Evolutionary conservation across 2,888 invertebrate genomes (phyloP), one percentile per base, ranked within the genome.

Genomic region (Trimorus sp.): DNA sequence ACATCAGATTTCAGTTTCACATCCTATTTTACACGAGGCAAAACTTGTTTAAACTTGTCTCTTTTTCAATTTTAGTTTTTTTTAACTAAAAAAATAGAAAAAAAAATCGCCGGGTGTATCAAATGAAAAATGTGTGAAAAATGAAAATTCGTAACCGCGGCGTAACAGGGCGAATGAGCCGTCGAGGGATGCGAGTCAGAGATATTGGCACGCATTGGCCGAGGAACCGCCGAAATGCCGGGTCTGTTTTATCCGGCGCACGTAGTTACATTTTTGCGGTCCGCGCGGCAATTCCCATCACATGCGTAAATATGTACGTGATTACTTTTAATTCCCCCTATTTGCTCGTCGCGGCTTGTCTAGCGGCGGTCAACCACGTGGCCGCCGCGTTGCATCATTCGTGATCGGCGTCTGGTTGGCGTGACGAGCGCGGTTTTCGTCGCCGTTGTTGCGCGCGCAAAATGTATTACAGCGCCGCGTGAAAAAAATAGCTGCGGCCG

Each of bases 251-350:
- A 76, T 84, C 36, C 49, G 63, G 71, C 71, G 73, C 82, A 62
- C 84, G 83, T 84, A 87, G 86, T 85, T 86, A 86, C 86, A 88
- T 88, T 89, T 89, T 89, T 89, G 89, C 84, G 89, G 89, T 87
- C 76, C 81, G 69, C 85, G 84, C 85, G 84, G 84, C 85, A 85
- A 84, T 88, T 85, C 87, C 85, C 85, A 86, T 86, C 87, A 84
- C 84, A 79, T 83, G 84, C 83, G 88, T 89, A 89, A 89, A 89
- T 89, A 89, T 70, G 86, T 84, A 83, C 87, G 88, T 88, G 88
- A 89, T 90, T 90, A 90, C 88, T 89, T 90, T 90, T 89, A 89
- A 90, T 90, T 89, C 86, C 85, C 87, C 79, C 87, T 85, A 88
- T 88, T 88, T 86, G 85, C 83, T 82, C 78, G 81, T 80, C 65